Evolutionary conservation across 1,140 invertebrate genomes (phyloP), one percentile per base, ranked within the genome.

Genomic region (Adoxophyes honmai): DNA sequence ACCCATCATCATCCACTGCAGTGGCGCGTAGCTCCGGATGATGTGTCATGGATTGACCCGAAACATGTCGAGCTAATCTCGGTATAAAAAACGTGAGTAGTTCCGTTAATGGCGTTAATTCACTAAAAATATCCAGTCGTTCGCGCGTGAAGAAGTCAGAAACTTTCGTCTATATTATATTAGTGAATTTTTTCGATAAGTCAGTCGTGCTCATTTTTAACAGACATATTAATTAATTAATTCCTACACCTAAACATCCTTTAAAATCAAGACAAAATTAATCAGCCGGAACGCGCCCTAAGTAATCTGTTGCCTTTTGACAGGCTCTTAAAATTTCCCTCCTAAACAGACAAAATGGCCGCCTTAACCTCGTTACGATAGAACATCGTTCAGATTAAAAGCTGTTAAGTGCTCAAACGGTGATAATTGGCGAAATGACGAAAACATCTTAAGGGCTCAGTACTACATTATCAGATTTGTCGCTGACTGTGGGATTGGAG

Each of bases 391-490:
- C 21, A 28, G 42, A 48, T 53, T 53, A 53, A 53, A 15, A 36
- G 34, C 52, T 18, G 10, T 14, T 4, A 53, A 53, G 52, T 53
- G 52, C 51, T 52, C 51, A 10, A 34, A 28, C 21, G 16, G 14
- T 13, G 15, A 36, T 36, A 48, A 48, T 48, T 48, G 33, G 34
- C 10, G 15, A 28, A 35, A 35, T 35, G 34, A 35, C 16, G 13
- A 53, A 52, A 52, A 14, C 48, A 51, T 51, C 48, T 34, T 1
- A 8, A 4, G 14, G 9, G 33, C 48, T 11, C 16, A 18, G 16
- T 16, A 21, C 11, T 33, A 52, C 48, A 52, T 52, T 52, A 52
- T 52, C 48, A 35, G 48, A 52, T 52, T 52, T 52, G 48, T 52
- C 48, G 34, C 11, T n/a, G 10, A 6, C 28, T 21, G 28, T 15